These are phyloP conservation scores for Nematolebias whitei DNA, from an alignment of 2,113 vertebrate genomes.

Conservation along the genomic window DNA sequence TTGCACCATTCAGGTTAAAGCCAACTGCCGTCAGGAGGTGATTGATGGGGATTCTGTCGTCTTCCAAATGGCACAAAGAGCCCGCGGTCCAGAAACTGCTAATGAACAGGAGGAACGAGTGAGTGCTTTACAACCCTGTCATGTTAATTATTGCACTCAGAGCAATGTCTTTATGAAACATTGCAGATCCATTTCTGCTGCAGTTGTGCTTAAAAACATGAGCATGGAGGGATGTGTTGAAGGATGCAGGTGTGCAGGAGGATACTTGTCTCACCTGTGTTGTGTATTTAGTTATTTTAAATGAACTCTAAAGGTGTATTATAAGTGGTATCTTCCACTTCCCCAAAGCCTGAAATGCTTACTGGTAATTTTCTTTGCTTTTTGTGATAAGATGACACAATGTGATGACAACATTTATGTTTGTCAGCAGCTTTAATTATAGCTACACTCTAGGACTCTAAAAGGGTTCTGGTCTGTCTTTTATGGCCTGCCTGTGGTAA, in stretches of 20 bases:
- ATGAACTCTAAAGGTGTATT: no score
- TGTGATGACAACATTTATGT: background rate
- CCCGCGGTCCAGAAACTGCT: conserved; percentile 40
- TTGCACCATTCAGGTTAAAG: conserved; percentile 39
- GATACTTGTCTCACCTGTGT: no score
- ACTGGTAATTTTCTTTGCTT: background rate
- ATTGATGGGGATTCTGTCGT: conserved; percentile 45
- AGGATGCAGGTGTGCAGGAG: conserved; percentile 6
- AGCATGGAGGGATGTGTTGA: conserved; percentile 41
- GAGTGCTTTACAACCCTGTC: conserved; percentile 32
- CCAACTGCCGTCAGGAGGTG: conserved; percentile 40
- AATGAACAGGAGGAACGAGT: conserved; percentile 48
- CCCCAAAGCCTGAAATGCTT: background rate
- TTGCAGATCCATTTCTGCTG: conserved; percentile 22
- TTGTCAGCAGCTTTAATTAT: conserved; percentile 4
- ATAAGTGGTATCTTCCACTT: background rate
- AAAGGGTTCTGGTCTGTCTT: background rate
- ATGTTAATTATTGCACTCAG: conserved; percentile 40
- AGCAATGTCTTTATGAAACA: conserved; percentile 33
- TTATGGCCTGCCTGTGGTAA: background rate
- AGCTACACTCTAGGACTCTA: background rate
- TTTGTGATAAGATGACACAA: background rate
- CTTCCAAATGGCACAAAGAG: conserved; percentile 47
- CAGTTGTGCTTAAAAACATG: conserved; percentile 29
- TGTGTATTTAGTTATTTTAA: no score